These are phyloP conservation scores for Urophycis tenuis DNA, from an alignment of 2,797 vertebrate species.

Conservation along the genomic window DNA sequence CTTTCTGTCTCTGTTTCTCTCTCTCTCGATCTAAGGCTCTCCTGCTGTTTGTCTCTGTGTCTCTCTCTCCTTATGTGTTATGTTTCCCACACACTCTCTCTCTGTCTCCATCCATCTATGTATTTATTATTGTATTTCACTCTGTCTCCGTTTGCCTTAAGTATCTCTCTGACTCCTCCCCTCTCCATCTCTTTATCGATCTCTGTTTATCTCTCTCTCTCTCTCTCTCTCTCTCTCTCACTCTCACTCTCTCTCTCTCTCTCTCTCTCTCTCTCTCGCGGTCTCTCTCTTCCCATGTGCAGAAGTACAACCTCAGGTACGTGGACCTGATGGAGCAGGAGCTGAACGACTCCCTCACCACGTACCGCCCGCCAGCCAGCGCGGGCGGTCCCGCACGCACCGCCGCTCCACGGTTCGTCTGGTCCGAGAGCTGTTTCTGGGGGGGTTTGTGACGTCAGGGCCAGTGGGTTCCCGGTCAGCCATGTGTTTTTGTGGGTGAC, in stretches of 20 bases:
- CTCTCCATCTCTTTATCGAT: neutral
- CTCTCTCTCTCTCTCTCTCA: neutral
- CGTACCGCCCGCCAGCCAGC: slow-evolving; percentile 83
- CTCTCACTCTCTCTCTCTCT: neutral
- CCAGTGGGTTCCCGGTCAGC: neutral
- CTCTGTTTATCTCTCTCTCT: neutral
- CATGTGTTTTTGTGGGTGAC: neutral
- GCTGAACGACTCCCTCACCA: slow-evolving; percentile 96
- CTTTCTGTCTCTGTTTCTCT: neutral
- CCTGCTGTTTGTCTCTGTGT: neutral
- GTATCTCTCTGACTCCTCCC: neutral
- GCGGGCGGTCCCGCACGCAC: slow-evolving; percentile 74
- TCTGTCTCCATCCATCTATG: slow-evolving; percentile 3
- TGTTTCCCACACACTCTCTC: neutral
- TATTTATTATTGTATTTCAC: neutral
- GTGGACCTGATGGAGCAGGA: slow-evolving; percentile 97
- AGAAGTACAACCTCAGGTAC: slow-evolving; percentile 97
- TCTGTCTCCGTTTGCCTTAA: neutral
- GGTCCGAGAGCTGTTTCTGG: neutral
- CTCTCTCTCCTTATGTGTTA: neutral
- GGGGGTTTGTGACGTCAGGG: neutral
- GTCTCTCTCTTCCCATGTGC: neutral
- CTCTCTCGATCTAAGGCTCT: neutral
- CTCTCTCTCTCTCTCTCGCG: neutral
- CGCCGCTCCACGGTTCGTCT: slow-evolving; percentile 86